Evolutionary conservation across 2,888 invertebrate species (phyloP), one percentile per base, ranked within the genome.

Genomic region (Thera obeliscata): DNA sequence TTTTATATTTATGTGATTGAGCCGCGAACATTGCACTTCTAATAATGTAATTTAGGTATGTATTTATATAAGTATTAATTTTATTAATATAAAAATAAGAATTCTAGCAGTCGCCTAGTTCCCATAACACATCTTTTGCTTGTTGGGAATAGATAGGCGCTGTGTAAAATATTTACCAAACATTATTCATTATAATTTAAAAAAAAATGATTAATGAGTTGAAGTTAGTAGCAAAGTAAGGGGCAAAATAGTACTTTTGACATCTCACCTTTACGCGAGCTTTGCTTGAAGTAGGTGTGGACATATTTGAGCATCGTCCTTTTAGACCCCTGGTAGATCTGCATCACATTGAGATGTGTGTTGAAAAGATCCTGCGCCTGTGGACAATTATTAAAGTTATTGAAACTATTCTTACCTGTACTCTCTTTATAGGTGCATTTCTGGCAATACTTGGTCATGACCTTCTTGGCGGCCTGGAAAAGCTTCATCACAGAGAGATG

Each of bases 381-480:
- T 12, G 38, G 2, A 65, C 12, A 56, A 46, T 4, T 12, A 61
- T n/a, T n/a, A 12, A n/a, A 6, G 46, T 56, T 7, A 6, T 56
- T 3, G 8, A 11, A 41, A 38, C 38, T 12, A 6, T 61, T 70
- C 52, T 65, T 70, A 92, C 94, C 93, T 89, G 96, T 97, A 64
- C 94, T 94, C 36, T 94, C 94, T 80, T 97, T 97, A 81, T 97
- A 96, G 84, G 96, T 97, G 81, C 94, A 94, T 2, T 80, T 36
- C 52, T 33, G 33, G 49, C 12, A 77, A 56, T 79, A 86, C 0
- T 83, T 75, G 67, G 80, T 95, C 76, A 98, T 94, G 81, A 96
- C 96, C 80, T 97, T 96, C 79, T 97, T 95, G 7, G 97, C 97
- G 87, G 98, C 97, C 35, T 97, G 96, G 88, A 98, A 98, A 67